Evolutionary conservation across 30 jellyfish, hydroid and myxozoan genomes (phyloP).

Genomic region (Phacellophora camtschatica): DNA sequence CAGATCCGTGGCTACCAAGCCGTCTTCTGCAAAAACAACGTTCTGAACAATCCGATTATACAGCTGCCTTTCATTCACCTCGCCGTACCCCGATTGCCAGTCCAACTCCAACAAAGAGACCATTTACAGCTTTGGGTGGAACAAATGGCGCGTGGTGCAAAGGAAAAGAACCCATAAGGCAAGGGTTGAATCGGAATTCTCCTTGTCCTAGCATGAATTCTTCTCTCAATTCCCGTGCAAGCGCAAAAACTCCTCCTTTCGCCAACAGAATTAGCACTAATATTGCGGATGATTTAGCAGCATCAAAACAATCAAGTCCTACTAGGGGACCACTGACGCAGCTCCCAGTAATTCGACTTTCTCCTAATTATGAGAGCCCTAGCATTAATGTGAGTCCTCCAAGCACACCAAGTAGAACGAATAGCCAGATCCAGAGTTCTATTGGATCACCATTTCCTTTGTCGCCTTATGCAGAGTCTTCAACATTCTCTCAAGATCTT

Average conservation of each 20-base stretch:
- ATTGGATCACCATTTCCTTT: constrained; percentile 63
- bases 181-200: constrained; percentile 16
- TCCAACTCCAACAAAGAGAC: constrained; percentile 61
- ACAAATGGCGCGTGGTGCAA: constrained; percentile 17
- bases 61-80: constrained; percentile 40
- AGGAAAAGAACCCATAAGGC: constrained; percentile 15
- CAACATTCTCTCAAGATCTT: constrained; percentile 37
- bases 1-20: constrained; percentile 70
- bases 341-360: constrained; percentile 48
- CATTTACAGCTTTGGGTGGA: constrained; percentile 25
- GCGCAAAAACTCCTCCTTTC: constrained; percentile 51
- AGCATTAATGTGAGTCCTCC: constrained; percentile 85
- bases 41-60: constrained; percentile 50
- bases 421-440: constrained; percentile 64
- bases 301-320: constrained; percentile 49
- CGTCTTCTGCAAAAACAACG: constrained; percentile 52
- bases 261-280: constrained; percentile 20
- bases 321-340: constrained; percentile 37
- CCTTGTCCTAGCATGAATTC: constrained; percentile 68
- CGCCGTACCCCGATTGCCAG: constrained; percentile 76
- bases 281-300: constrained; percentile 5
- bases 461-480: constrained; percentile 58
- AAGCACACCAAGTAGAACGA: constrained; percentile 75
- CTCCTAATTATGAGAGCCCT: constrained; percentile 73
- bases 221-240: constrained; percentile 51